Evolutionary conservation across 2,113 vertebrate genomes (phyloP).

Genomic region (Coryphaenoides rupestris): DNA sequence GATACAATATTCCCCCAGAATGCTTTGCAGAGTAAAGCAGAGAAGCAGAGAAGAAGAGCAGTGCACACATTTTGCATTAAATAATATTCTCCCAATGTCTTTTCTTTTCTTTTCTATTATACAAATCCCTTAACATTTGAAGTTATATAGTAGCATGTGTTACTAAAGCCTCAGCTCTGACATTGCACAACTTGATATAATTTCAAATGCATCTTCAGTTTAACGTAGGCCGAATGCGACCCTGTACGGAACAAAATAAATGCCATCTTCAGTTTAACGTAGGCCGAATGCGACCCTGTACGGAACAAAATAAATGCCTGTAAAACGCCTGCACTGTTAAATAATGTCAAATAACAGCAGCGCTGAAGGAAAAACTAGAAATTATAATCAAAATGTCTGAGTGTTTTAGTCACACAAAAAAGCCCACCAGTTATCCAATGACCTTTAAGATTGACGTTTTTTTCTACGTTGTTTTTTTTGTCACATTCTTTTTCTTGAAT

Average conservation of each 20-base stretch:
- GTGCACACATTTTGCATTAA: constrained; percentile 3
- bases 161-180: not conserved
- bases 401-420: constrained; percentile 40
- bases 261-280: constrained; percentile 48
- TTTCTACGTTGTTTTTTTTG: not conserved
- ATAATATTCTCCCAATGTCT: not conserved
- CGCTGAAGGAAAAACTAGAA: constrained; percentile 23
- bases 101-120: no score
- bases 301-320: constrained; percentile 34
- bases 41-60: constrained; percentile 6
- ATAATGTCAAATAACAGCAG: constrained; percentile 61
- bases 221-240: constrained; percentile 31
- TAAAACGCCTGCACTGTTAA: constrained; percentile 45
- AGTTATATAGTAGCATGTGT: not conserved
- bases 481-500: constrained; percentile 8
- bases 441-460: constrained; percentile 35
- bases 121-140: no score
- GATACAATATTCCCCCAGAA: constrained; percentile 41
- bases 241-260: constrained; percentile 25
- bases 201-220: no score
- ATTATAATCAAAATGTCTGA: constrained; percentile 58
- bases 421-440: constrained; percentile 26
- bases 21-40: constrained; percentile 30
- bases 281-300: constrained; percentile 7
- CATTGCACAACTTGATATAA: no score